phyloP scores from a whole-genome alignment of 2,888 invertebrate species.

The Cenopis cana region DNA sequence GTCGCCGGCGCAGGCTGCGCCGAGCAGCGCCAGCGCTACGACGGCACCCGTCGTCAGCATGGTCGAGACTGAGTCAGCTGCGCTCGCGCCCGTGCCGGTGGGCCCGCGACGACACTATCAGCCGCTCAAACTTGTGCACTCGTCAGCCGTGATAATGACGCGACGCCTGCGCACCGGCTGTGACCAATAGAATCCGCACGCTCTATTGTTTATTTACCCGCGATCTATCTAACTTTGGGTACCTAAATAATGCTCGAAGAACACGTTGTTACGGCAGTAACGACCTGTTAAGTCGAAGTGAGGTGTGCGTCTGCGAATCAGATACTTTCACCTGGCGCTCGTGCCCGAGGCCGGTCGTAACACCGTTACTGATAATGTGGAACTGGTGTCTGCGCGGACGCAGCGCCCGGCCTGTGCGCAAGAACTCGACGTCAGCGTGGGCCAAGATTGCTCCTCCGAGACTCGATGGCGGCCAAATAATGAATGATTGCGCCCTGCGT shows the following conservation, averaged over 20 bases:
- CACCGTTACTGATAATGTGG: conserved; percentile 78
- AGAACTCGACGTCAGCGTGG: conserved; percentile 13
- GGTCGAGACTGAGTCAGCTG: conserved; percentile 64
- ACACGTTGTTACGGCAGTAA: conserved; percentile 49
- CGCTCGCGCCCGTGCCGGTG: conserved; percentile 56
- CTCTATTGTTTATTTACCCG: conserved; percentile 75
- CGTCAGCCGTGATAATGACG: conserved; percentile 63
- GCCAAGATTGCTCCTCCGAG: conserved; percentile 21
- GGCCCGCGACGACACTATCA: conserved; percentile 71
- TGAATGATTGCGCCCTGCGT: conserved; percentile 5
- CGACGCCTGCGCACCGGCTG: conserved; percentile 59
- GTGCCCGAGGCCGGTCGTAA: conserved; percentile 73
- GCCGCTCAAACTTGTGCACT: conserved; percentile 62
- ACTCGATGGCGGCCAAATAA: conserved; percentile 17
- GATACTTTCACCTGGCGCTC: conserved; percentile 77
- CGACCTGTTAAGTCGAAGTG: conserved; percentile 71
- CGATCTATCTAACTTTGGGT: conserved; percentile 57
- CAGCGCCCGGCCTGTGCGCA: conserved; percentile 13
- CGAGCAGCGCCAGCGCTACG: conserved; percentile 65
- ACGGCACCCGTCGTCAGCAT: conserved; percentile 71
- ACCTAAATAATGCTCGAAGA: conserved; percentile 56
- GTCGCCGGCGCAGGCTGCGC: conserved; percentile 51
- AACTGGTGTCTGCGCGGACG: conserved; percentile 51
- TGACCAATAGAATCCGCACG: conserved; percentile 46
- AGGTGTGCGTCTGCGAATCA: conserved; percentile 79